Base-by-base conservation (phyloP, 2,888 invertebrate species). In the Liposcelis brunnea region DNA sequence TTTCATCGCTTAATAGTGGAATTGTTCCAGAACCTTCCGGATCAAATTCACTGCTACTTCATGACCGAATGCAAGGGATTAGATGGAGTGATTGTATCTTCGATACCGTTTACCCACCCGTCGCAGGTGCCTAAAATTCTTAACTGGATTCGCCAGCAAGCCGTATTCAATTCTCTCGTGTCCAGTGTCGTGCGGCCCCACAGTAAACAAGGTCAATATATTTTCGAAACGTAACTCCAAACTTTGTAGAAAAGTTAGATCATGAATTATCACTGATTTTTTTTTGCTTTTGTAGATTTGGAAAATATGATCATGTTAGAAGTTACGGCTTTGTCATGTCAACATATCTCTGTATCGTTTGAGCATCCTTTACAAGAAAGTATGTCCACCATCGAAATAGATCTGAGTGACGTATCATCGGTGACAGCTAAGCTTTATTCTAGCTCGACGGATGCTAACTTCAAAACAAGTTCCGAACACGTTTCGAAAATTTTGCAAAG, bases 41-140 rank as follows among this genome's bases (percentile, higher is more conserved):
- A 91, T 60, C 93, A 94, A 61, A 80, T 79, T 47, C 94, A 95
- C 60, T 89, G 90, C 59, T 95, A 91, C 63, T 90, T 87, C 63
- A 74, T 94, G 67, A 89, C 89, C 19, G 85, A 87, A 60, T 78
- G 79, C 50, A 75, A 75, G 50, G 74, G 71, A 21, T 66, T 85
- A 63, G 76, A 80, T 50, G 90, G 86, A 5, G 74, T 81, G 52
- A 62, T 81, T 54, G 78, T 89, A 43, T 68, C 73, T 43, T 80
- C 79, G 49, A 80, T 95, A 47, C 90, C 91, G 1, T 94, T 94
- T 66, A 89, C 87, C 0, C 91, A 93, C 65, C 93, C 94, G 2
- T 79, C 83, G 6, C 89, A 91, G 61, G 89, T 93, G 48, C 81
- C 91, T 42, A 80, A 81, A 58, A 83, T 95, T 54, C 71, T 95